These are phyloP conservation scores for Yponomeuta sedellus DNA, from an alignment of 2,888 invertebrate species.

Conservation along the genomic window DNA sequence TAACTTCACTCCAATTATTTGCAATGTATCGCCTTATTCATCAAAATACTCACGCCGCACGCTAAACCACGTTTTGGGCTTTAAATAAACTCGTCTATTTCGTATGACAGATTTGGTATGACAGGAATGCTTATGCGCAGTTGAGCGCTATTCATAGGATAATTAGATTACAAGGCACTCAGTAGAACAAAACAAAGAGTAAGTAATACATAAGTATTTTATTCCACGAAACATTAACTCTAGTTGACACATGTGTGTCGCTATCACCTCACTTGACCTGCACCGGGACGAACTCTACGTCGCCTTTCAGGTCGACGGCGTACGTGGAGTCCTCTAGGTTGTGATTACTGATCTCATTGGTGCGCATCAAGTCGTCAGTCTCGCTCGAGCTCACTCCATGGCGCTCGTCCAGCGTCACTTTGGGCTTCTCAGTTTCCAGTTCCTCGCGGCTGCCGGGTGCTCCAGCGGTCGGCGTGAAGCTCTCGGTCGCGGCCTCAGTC, in stretches of 20 bases:
- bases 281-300: conserved; percentile 55
- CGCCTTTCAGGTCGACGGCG: conserved; percentile 51
- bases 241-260: not conserved
- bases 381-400: conserved; percentile 19
- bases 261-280: not conserved
- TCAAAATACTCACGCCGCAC: no score
- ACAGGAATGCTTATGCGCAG: not conserved
- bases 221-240: not conserved
- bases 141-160: not conserved
- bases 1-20: no score
- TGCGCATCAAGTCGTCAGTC: conserved; percentile 32
- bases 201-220: not conserved
- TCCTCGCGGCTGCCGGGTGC: conserved; percentile 44
- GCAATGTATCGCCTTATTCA: no score
- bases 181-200: not conserved
- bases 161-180: not conserved
- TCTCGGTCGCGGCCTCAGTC: conserved; percentile 11
- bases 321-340: conserved; percentile 56
- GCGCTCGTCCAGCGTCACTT: not conserved
- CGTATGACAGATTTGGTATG: no score
- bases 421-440: conserved; percentile 26
- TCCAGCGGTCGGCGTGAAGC: conserved; percentile 22
- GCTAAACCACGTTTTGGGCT: no score
- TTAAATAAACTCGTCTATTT: no score
- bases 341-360: conserved; percentile 37